phyloP scores from a whole-genome alignment of 2,888 invertebrate genomes.

The Labia minor region DNA sequence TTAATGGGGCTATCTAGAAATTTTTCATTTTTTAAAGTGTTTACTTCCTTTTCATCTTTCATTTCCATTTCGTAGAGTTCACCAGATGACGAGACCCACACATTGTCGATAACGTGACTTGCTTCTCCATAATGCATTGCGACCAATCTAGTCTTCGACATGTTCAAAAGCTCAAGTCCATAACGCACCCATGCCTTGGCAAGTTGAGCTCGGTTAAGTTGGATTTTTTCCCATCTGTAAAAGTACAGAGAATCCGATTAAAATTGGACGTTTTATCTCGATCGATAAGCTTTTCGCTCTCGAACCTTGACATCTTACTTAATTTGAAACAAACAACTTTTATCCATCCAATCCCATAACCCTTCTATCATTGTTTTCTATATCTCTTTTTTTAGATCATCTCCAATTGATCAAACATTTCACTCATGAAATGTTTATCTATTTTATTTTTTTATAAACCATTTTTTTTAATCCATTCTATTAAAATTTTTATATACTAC shows the following conservation, averaged over 20 bases:
- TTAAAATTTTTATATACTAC: too few relatives aligned
- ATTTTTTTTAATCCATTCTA: too few relatives aligned
- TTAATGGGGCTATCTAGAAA: background rate
- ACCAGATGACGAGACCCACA: slow-evolving; percentile 24
- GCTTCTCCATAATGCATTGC: slow-evolving; percentile 30
- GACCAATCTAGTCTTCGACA: slow-evolving; percentile 41
- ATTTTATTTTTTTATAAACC: too few relatives aligned
- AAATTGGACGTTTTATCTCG: background rate
- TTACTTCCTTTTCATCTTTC: background rate
- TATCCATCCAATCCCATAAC: background rate
- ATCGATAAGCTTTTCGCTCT: background rate
- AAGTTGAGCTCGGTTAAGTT: slow-evolving; percentile 41
- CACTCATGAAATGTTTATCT: too few relatives aligned
- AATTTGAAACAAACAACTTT: background rate
- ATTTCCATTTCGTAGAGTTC: slow-evolving; percentile 8
- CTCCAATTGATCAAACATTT: too few relatives aligned
- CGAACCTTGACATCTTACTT: too few relatives aligned
- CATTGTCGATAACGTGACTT: slow-evolving; percentile 24
- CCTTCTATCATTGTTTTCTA: too few relatives aligned
- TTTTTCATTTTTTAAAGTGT: background rate
- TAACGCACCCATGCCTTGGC: slow-evolving; percentile 52
- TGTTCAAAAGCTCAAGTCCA: slow-evolving; percentile 45
- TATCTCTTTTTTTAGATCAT: too few relatives aligned
- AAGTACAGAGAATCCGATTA: background rate
- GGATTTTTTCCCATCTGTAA: slow-evolving; percentile 27